These are phyloP conservation scores for Cynopterus brachyotis DNA, from an alignment of 2,113 vertebrate genomes.

Conservation along the genomic window DNA sequence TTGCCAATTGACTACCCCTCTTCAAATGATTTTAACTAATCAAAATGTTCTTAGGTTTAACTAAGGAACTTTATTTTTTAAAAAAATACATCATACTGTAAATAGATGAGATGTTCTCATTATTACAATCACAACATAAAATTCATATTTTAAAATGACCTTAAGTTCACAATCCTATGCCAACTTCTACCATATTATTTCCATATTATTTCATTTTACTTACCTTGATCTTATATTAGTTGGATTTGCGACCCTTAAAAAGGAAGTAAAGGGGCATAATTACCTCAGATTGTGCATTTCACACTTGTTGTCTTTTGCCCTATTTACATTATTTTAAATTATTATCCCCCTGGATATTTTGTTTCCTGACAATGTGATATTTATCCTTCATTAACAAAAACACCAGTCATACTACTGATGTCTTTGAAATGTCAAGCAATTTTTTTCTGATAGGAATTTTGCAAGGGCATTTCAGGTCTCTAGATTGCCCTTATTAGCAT, in stretches of 20 bases:
- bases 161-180: neutral
- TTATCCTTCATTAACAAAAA: conserved; percentile 40
- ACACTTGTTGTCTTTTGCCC: neutral
- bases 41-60: neutral
- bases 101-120: neutral
- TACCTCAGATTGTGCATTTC: neutral
- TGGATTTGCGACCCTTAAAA: neutral
- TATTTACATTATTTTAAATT: neutral
- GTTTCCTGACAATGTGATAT: neutral
- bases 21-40: neutral
- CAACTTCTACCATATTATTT: neutral
- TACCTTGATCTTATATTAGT: neutral
- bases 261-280: neutral
- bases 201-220: neutral
- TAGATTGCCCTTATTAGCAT: neutral
- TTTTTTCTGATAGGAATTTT: neutral
- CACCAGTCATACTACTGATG: neutral
- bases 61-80: neutral
- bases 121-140: conserved; percentile 3
- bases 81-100: neutral
- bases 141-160: neutral
- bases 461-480: neutral
- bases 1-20: neutral
- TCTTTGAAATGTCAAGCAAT: neutral
- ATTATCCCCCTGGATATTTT: neutral